A percentile compares a stretch with the other conserved stretches of the same genome.
phyloP scores from a whole-genome alignment of 1,140 invertebrate species.

The Apis cerana region DNA sequence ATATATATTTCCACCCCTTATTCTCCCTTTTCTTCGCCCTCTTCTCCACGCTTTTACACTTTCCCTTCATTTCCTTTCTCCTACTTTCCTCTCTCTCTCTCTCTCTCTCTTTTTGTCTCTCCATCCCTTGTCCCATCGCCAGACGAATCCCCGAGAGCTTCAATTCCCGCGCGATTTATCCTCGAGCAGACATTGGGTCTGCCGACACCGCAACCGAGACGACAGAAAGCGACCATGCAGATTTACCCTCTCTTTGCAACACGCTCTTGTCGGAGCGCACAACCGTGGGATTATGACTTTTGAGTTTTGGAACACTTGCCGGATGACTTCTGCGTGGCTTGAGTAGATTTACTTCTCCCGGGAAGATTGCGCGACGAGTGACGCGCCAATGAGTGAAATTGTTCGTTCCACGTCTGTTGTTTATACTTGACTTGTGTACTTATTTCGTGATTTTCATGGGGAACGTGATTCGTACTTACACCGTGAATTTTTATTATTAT shows the following conservation, averaged over 20 bases:
- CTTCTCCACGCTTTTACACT: slow-evolving; percentile 54
- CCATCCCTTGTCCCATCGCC: slow-evolving; percentile 29
- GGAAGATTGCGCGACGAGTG: neutral
- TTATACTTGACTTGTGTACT: neutral
- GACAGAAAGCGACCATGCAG: slow-evolving; percentile 39
- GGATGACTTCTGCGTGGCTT: neutral
- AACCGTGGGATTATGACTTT: slow-evolving; percentile 28
- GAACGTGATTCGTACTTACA: neutral
- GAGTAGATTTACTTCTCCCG: neutral
- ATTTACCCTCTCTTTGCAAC: neutral
- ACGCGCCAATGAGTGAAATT: neutral
- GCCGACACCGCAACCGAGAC: slow-evolving; percentile 59
- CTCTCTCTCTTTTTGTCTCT: slow-evolving; percentile 26
- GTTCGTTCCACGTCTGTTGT: neutral
- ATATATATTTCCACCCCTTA: slow-evolving; percentile 31
- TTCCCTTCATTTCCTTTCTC: slow-evolving; percentile 6
- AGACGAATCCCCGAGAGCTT: slow-evolving; percentile 77
- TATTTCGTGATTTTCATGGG: no score
- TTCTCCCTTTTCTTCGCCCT: neutral
- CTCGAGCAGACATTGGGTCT: slow-evolving; percentile 52
- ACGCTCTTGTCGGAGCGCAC: neutral
- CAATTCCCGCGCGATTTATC: slow-evolving; percentile 77
- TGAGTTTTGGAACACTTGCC: neutral
- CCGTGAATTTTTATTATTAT: no score
- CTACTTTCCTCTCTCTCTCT: neutral